Conservation (phyloP, 1,140 invertebrate species). For the Myzus persicae region DNA sequence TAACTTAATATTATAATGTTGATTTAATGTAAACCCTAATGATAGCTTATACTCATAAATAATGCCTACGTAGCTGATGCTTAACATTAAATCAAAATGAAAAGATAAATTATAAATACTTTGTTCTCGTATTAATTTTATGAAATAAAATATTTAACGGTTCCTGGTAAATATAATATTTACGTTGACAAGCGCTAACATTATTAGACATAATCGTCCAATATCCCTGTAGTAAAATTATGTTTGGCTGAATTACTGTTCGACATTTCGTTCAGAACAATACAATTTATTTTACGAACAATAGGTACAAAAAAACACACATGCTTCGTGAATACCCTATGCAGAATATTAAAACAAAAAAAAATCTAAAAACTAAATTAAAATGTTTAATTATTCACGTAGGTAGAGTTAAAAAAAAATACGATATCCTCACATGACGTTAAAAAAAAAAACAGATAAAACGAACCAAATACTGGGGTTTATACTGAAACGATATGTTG, state of each 20-base stretch:
- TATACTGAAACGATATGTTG: not conserved
- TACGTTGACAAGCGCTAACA: not conserved
- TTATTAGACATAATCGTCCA: not conserved
- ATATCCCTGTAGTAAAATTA: not conserved
- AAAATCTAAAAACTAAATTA: not conserved
- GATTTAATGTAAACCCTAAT: not conserved
- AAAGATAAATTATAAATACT: not conserved
- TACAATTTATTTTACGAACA: not conserved
- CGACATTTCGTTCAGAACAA: not conserved
- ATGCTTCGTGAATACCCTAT: not conserved
- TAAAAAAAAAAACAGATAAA: not conserved
- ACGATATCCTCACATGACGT: not conserved
- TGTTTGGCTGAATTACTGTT: not conserved
- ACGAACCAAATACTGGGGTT: not conserved
- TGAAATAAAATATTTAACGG: not conserved
- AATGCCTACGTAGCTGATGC: not conserved
- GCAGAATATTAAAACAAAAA: conserved; percentile 2
- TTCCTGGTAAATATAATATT: not conserved
- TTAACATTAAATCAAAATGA: not conserved
- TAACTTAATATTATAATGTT: not conserved
- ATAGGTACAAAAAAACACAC: not conserved
- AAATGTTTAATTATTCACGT: not conserved
- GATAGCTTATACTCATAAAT: no score
- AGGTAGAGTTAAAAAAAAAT: not conserved
- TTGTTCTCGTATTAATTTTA: not conserved